Percentiles rank a stretch among this genome's conserved stretches.
Conservation (phyloP, 2,888 invertebrate genomes). For the Andrena marginata region DNA sequence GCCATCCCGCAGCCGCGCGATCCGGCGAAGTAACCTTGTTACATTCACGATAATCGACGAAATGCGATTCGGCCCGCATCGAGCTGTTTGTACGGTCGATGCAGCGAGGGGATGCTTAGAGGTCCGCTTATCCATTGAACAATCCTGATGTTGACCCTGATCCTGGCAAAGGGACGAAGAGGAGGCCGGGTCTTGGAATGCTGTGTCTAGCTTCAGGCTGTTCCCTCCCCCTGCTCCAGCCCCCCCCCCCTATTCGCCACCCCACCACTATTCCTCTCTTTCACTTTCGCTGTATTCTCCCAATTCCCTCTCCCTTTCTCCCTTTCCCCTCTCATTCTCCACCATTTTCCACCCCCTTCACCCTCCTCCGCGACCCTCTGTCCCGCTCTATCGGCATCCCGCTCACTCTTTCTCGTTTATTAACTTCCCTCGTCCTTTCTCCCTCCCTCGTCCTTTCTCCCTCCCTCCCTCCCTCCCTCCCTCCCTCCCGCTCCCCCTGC, state of each 20-base stretch:
- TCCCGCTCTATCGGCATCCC: constrained; percentile 27
- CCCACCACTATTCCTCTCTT: constrained; percentile 30
- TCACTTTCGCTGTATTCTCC: constrained; percentile 32
- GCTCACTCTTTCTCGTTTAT: constrained; percentile 7
- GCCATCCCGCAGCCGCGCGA: too few species aligned
- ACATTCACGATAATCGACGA: constrained; percentile 44
- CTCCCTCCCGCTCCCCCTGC: not conserved
- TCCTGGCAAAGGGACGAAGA: constrained; percentile 73
- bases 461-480: not conserved
- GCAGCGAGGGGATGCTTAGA: constrained; percentile 49
- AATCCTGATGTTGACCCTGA: constrained; percentile 66
- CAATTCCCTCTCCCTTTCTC: constrained; percentile 29
- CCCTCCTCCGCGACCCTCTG: constrained; percentile 19
- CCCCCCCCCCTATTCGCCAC: not conserved
- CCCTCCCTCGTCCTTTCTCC: not conserved
- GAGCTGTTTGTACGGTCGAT: constrained; percentile 32
- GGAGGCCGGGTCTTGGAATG: constrained; percentile 75
- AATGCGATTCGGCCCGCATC: constrained; percentile 66
- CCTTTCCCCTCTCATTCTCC: constrained; percentile 22
- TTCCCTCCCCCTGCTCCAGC: constrained; percentile 5
- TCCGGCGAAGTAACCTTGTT: not conserved
- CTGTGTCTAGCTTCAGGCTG: constrained; percentile 69
- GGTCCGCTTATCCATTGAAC: constrained; percentile 56
- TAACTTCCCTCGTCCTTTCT: constrained; percentile 16
- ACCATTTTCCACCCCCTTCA: constrained; percentile 6